Evolutionary conservation across 2,797 vertebrate genomes (phyloP).

Genomic region (Sebastes hubbsi): DNA sequence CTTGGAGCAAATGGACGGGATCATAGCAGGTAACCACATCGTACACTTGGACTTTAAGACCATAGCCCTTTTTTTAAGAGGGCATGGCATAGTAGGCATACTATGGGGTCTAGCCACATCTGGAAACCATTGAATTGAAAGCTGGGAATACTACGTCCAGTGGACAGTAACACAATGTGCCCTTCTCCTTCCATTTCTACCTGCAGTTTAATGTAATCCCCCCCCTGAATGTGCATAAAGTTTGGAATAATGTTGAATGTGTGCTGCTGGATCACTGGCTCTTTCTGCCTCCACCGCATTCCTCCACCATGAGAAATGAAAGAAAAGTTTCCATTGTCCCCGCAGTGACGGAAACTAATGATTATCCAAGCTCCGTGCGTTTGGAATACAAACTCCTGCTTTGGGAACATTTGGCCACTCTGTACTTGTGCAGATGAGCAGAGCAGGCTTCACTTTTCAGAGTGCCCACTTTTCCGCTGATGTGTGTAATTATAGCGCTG

Average conservation of each 20-base stretch:
- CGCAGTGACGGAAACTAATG: constrained; percentile 69
- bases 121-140: constrained; percentile 57
- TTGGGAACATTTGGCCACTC: constrained; percentile 38
- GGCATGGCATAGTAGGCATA: constrained; percentile 22
- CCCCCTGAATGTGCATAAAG: constrained; percentile 17
- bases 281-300: constrained; percentile 14
- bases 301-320: constrained; percentile 44
- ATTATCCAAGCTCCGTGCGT: constrained; percentile 68
- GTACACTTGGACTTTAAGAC: constrained; percentile 23
- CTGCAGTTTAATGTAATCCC: constrained; percentile 36
- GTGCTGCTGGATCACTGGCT: constrained; percentile 27
- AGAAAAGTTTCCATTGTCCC: constrained; percentile 75
- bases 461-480: constrained; percentile 74
- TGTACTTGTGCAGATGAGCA: constrained; percentile 53
- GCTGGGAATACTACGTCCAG: constrained; percentile 40
- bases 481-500: constrained; percentile 82
- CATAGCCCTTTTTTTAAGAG: constrained; percentile 30
- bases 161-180: constrained; percentile 20
- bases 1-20: constrained; percentile 98
- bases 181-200: constrained; percentile 34
- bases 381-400: constrained; percentile 44
- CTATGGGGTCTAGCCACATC: constrained; percentile 59
- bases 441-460: constrained; percentile 54
- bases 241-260: constrained; percentile 17
- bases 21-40: constrained; percentile 91